These are phyloP conservation scores for Lottia scabra DNA, from an alignment of 2,888 invertebrate species.

Conservation along the genomic window DNA sequence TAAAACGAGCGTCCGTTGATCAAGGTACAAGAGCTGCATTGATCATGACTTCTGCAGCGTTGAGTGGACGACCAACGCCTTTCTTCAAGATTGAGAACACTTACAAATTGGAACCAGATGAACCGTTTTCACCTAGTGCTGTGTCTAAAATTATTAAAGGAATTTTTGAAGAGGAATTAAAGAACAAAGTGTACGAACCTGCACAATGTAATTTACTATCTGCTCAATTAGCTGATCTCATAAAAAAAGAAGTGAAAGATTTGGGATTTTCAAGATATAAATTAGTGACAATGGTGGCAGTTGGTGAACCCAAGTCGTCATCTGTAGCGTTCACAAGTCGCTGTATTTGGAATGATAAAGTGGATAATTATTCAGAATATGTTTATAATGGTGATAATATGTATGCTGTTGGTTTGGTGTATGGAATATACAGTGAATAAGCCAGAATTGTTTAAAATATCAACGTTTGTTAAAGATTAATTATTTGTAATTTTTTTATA, in stretches of 20 bases:
- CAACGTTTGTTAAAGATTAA: too few species aligned
- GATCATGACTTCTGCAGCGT: slow-evolving; percentile 39
- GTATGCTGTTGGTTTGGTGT: slow-evolving; percentile 55
- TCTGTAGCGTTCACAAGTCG: slow-evolving; percentile 53
- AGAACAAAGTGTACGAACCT: slow-evolving; percentile 44
- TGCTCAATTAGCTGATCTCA: slow-evolving; percentile 44
- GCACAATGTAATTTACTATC: slow-evolving; percentile 44
- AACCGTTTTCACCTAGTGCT: slow-evolving; percentile 35
- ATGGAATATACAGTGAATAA: slow-evolving; percentile 54
- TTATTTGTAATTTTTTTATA: too few species aligned
- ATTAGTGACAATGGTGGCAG: slow-evolving; percentile 49
- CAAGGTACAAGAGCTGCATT: slow-evolving; percentile 27
- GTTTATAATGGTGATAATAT: slow-evolving; percentile 43
- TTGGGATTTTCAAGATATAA: slow-evolving; percentile 52
- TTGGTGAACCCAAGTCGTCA: slow-evolving; percentile 45
- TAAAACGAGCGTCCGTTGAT: slow-evolving; percentile 18
- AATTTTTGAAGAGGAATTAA: slow-evolving; percentile 40
- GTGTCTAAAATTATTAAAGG: slow-evolving; percentile 42
- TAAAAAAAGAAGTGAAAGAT: slow-evolving; percentile 53
- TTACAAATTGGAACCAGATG: slow-evolving; percentile 49
- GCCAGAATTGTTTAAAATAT: not conserved
- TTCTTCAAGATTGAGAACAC: slow-evolving; percentile 53
- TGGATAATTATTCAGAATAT: slow-evolving; percentile 55
- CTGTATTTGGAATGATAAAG: slow-evolving; percentile 57
- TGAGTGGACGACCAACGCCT: slow-evolving; percentile 27